These are phyloP conservation scores for Odontesthes bonariensis DNA, from an alignment of 2,113 vertebrate genomes.

Conservation along the genomic window DNA sequence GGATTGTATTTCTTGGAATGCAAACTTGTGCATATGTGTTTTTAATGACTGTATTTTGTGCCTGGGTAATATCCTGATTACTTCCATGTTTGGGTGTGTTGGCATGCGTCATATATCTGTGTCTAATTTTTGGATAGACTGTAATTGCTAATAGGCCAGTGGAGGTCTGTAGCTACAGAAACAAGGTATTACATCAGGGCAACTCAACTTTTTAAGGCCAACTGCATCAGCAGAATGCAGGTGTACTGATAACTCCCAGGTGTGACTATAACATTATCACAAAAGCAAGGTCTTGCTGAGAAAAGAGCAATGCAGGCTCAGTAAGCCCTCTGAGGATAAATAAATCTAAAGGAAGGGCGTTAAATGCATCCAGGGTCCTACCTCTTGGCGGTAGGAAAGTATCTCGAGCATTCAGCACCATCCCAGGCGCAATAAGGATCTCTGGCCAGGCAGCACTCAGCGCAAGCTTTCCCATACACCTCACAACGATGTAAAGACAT, in stretches of 20 bases:
- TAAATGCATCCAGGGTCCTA: constrained; percentile 63
- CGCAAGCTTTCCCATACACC: constrained; percentile 96
- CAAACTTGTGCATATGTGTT: constrained; percentile 12
- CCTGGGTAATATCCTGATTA: constrained; percentile 50
- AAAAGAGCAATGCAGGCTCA: constrained; percentile 31
- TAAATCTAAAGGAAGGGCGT: constrained; percentile 36
- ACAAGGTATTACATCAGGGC: constrained; percentile 7
- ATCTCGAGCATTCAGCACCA: constrained; percentile 94
- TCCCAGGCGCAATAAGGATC: constrained; percentile 99
- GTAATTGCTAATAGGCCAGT: constrained; percentile 26
- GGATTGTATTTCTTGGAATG: constrained; percentile 52
- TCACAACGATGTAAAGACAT: constrained; percentile 96
- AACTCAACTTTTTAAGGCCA: constrained; percentile 35
- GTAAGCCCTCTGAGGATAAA: constrained; percentile 37
- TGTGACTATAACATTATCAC: constrained; percentile 28
- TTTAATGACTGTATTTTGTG: constrained; percentile 51
- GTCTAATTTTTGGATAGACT: constrained; percentile 10
- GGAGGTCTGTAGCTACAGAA: constrained; percentile 41
- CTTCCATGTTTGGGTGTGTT: constrained; percentile 54
- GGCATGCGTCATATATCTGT: constrained; percentile 2
- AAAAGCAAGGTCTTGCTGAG: constrained; percentile 43
- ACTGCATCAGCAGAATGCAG: constrained; percentile 39
- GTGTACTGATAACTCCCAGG: constrained; percentile 64
- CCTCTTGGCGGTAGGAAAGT: constrained; percentile 98
- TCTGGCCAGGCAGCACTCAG: constrained; percentile 96